Evolutionary conservation across 2,888 invertebrate species (phyloP), one percentile per base, ranked within the genome.

Genomic region (Drosophila multiciliata): DNA sequence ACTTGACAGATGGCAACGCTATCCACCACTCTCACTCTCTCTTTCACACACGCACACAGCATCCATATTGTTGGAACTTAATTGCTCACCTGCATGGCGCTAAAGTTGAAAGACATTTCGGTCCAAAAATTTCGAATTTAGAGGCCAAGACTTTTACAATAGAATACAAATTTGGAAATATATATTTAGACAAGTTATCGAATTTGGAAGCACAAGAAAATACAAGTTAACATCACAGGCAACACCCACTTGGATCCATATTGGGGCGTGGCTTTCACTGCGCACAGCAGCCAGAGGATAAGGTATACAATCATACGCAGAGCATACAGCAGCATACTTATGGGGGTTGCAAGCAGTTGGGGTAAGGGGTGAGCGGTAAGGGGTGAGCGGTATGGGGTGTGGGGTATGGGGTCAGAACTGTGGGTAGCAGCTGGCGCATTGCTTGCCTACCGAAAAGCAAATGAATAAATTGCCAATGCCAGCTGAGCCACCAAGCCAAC

Each of bases 71-170:
- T 3, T 35, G 33, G 2, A 38, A 7, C 7, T 20, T 15, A 32
- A 42, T 20, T 33, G 33, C 84, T 85, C 54, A 93, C 93, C 93
- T 93, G 93, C 82, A 92, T 91, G 58, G 93, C 93, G 74, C 91
- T 92, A 66, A 92, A 93, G 80, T 92, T 83, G 70, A 87, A 90
- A 33, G 93, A 90, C 93, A 93, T 93, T 72, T 61, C 61, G 35
- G 9, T n/a, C 20, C 42, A 12, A 33, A 12, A 60, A 64, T 70
- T 66, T 75, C 8, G 45, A 63, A 67, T 72, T 69, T 73, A 17
- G 33, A 42, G n/a, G 40, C 40, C 5, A n/a, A 11, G 17, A 35
- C 48, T 48, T 15, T 11, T n/a, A 20, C 11, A 66, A 40, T 29
- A 12, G 32, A 35, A 23, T 45, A 45, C 15, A 58, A 60, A n/a